Conservation (phyloP, 2,113 vertebrate species). For the Malurus elegans region DNA sequence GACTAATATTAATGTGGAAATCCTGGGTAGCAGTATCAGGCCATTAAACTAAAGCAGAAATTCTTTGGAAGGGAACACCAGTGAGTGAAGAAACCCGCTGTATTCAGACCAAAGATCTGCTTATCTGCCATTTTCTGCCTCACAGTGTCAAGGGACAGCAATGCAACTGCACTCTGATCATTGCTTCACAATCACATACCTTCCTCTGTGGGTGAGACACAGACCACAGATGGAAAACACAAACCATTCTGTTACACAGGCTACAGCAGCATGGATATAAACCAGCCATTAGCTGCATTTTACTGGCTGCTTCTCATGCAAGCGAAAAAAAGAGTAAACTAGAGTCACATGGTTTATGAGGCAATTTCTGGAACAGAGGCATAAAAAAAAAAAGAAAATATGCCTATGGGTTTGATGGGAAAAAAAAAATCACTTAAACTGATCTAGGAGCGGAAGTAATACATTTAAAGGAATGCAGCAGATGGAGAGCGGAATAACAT, state of each 20-base stretch:
- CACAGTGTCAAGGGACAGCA: background rate
- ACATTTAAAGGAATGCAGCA: conserved; percentile 72
- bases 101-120: background rate
- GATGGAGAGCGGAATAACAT: conserved; percentile 75
- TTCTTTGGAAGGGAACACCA: background rate
- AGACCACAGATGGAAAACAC: background rate
- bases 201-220: background rate
- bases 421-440: conserved; percentile 58
- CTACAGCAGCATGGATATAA: background rate
- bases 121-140: background rate
- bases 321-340: conserved; percentile 6
- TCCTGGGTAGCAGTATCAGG: background rate
- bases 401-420: conserved; percentile 47
- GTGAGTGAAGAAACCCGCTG: background rate
- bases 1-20: background rate
- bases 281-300: conserved; percentile 29
- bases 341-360: conserved; percentile 65
- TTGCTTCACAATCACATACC: background rate
- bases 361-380: conserved; percentile 62
- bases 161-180: background rate
- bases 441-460: conserved; percentile 56
- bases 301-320: conserved; percentile 9
- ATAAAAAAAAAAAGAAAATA: conserved; percentile 33
- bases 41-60: background rate
- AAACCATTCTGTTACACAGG: background rate